Percentiles rank a stretch among this genome's conserved stretches.
Conservation (phyloP, 1,140 invertebrate species). For the Nymphalis io region DNA sequence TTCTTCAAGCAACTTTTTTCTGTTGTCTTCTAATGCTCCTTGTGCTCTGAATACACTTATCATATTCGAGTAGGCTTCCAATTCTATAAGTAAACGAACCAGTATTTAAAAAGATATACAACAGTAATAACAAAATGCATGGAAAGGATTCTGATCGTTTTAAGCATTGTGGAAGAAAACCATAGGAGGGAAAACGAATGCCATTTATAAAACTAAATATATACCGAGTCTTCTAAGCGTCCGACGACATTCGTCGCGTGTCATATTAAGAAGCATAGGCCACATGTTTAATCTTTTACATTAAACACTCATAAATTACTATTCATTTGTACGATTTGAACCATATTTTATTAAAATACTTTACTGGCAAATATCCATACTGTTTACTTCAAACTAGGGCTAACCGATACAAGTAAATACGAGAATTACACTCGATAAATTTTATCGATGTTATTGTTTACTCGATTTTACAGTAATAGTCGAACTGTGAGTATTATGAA, state of each 20-base stretch:
- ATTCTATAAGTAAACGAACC: constrained; percentile 84
- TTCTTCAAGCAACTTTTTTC: constrained; percentile 91
- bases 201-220: constrained; percentile 78
- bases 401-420: constrained; percentile 38
- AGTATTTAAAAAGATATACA: constrained; percentile 25
- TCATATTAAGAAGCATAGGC: constrained; percentile 76
- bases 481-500: no score
- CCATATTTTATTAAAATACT: constrained; percentile 76
- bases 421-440: constrained; percentile 22
- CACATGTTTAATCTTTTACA: constrained; percentile 71
- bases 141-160: constrained; percentile 42
- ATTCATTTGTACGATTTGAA: constrained; percentile 71
- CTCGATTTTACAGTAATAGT: background rate
- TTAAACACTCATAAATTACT: constrained; percentile 59
- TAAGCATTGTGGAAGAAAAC: constrained; percentile 57
- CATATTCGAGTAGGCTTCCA: constrained; percentile 94
- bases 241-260: constrained; percentile 91
- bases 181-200: constrained; percentile 79
- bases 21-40: constrained; percentile 91
- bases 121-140: constrained; percentile 26
- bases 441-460: constrained; percentile 9
- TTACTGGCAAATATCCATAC: constrained; percentile 80
- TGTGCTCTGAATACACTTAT: constrained; percentile 95
- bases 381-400: constrained; percentile 76
- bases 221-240: constrained; percentile 91